Conservation (phyloP, 1,140 invertebrate genomes). For the Pygmarrhopalites habei region DNA sequence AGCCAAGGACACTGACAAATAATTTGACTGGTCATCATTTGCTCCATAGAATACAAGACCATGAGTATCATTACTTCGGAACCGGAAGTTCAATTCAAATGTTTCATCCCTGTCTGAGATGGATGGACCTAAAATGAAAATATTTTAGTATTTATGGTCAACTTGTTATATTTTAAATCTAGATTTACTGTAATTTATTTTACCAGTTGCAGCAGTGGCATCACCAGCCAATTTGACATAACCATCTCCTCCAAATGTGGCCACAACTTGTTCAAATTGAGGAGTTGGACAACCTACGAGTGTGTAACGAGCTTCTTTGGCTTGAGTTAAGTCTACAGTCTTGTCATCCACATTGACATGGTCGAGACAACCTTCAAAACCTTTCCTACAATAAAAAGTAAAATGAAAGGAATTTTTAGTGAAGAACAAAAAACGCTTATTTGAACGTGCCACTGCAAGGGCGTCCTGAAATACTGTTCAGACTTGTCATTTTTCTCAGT, state of each 20-base stretch:
- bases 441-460: no score
- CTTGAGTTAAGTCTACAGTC: constrained; percentile 69
- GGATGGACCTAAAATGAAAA: constrained; percentile 47
- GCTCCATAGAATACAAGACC: constrained; percentile 71
- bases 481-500: no score
- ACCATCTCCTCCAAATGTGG: constrained; percentile 30
- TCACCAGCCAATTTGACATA: constrained; percentile 26
- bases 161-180: background rate
- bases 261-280: constrained; percentile 20
- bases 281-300: constrained; percentile 67
- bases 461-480: no score
- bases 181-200: background rate
- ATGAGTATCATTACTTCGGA: constrained; percentile 69
- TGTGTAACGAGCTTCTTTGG: constrained; percentile 69
- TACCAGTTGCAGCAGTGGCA: no score
- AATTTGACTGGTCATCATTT: constrained; percentile 55
- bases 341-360: constrained; percentile 65
- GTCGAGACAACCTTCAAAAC: constrained; percentile 91
- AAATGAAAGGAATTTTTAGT: no score
- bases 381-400: no score
- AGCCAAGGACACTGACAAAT: constrained; percentile 58
- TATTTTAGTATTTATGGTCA: no score
- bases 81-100: constrained; percentile 72
- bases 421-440: no score
- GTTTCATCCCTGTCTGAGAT: constrained; percentile 44